phyloP scores from a whole-genome alignment of 2,888 invertebrate species.

The Ophion ventricosus region DNA sequence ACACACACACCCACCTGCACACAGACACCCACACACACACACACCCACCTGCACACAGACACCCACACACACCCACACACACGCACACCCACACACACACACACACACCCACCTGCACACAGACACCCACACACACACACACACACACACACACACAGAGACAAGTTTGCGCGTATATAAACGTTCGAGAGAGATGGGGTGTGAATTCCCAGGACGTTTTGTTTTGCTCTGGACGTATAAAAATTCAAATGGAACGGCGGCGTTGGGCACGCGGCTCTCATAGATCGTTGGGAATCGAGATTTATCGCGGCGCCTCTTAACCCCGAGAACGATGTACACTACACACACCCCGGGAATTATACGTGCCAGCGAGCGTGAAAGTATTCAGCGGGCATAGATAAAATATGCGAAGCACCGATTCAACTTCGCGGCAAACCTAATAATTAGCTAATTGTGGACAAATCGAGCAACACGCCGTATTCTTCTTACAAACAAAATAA shows the following conservation, averaged over 20 bases:
- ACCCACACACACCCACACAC: too few species aligned
- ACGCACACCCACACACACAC: too few species aligned
- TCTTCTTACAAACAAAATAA: too few species aligned
- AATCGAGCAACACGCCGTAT: background rate
- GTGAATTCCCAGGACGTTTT: constrained; percentile 40
- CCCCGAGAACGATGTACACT: constrained; percentile 26
- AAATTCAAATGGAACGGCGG: constrained; percentile 42
- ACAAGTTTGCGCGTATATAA: background rate
- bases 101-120: too few species aligned
- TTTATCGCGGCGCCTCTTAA: constrained; percentile 49
- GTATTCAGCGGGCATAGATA: constrained; percentile 15
- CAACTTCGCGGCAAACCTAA: background rate
- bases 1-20: too few species aligned
- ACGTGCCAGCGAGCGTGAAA: constrained; percentile 27
- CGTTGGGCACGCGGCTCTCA: constrained; percentile 18
- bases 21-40: too few species aligned
- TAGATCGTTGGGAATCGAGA: constrained; percentile 52
- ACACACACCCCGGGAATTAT: constrained; percentile 26
- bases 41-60: too few species aligned
- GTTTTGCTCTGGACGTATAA: constrained; percentile 41
- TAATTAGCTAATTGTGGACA: constrained; percentile 26
- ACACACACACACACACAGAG: too few species aligned
- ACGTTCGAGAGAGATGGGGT: background rate
- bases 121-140: too few species aligned
- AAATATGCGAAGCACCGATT: constrained; percentile 26